Evolutionary conservation across 2,113 vertebrate genomes (phyloP).

Genomic region (Bujurquina vittata): DNA sequence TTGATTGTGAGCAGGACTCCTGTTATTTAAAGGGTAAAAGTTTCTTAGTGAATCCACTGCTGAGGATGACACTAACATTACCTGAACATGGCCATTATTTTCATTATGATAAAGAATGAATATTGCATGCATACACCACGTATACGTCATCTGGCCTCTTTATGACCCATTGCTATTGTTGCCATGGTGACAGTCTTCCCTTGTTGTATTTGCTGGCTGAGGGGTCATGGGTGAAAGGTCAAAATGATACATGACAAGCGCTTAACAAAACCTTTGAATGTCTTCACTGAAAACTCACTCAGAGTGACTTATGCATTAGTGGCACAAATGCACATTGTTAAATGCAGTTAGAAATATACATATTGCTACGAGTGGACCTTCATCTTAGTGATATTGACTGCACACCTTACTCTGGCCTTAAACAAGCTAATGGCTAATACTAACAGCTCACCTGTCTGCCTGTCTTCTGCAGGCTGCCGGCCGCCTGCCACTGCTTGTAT

Average conservation of each 20-base stretch:
- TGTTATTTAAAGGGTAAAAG: constrained; percentile 30
- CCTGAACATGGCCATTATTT: not conserved
- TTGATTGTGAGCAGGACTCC: constrained; percentile 3
- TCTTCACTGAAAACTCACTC: constrained; percentile 30
- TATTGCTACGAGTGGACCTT: not conserved
- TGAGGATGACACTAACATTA: not conserved
- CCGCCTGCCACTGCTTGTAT: constrained; percentile 51
- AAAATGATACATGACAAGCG: constrained; percentile 56
- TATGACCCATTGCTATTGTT: constrained; percentile 62
- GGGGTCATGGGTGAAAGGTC: constrained; percentile 72
- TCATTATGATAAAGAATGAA: not conserved
- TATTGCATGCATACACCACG: not conserved
- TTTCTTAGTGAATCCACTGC: constrained; percentile 12
- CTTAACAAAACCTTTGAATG: constrained; percentile 39
- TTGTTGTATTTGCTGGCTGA: constrained; percentile 65
- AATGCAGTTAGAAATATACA: not conserved
- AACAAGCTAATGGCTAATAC: constrained; percentile 16
- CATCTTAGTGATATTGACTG: not conserved
- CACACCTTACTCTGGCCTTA: constrained; percentile 9
- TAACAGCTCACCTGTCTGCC: constrained; percentile 50
- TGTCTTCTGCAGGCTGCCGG: not conserved
- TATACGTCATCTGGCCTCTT: constrained; percentile 50
- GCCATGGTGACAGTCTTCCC: constrained; percentile 68
- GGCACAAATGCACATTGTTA: not conserved
- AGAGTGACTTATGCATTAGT: not conserved